Conservation (phyloP, 2,113 vertebrate species). For the Trematomus loennbergii region DNA sequence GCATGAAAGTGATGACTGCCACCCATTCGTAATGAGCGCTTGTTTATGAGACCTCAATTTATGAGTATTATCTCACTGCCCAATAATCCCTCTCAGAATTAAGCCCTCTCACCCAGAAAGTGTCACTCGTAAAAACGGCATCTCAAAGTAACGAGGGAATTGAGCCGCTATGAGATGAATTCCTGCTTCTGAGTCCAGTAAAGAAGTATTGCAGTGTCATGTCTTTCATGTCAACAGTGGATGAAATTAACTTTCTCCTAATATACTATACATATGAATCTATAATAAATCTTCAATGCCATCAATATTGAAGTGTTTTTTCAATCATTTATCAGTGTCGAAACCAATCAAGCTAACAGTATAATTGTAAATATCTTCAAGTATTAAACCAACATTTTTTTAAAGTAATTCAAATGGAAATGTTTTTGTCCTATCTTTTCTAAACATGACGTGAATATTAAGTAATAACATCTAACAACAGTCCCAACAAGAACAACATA, state of each 20-base stretch:
- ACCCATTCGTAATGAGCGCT: constrained; percentile 10
- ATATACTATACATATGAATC: not conserved
- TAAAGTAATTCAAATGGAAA: not conserved
- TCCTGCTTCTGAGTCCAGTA: not conserved
- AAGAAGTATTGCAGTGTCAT: not conserved
- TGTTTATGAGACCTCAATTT: constrained; percentile 42
- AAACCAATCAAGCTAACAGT: not conserved
- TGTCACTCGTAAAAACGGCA: constrained; percentile 47
- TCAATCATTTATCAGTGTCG: not conserved
- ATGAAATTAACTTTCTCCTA: not conserved
- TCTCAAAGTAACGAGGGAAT: constrained; percentile 16
- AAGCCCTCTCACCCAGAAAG: constrained; percentile 6
- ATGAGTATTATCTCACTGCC: constrained; percentile 21
- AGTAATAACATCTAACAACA: not conserved
- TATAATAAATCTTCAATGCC: not conserved
- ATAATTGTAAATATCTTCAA: not conserved
- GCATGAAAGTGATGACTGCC: constrained; percentile 16
- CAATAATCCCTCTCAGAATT: constrained; percentile 33
- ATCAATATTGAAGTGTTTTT: not conserved
- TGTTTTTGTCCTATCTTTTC: not conserved
- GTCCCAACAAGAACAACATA: not conserved
- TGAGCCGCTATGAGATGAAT: not conserved
- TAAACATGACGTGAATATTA: not conserved
- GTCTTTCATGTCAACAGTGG: not conserved
- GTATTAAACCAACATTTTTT: not conserved